Evolutionary conservation across 2,797 vertebrate genomes (phyloP).

Genomic region (Gambelia wislizenii): DNA sequence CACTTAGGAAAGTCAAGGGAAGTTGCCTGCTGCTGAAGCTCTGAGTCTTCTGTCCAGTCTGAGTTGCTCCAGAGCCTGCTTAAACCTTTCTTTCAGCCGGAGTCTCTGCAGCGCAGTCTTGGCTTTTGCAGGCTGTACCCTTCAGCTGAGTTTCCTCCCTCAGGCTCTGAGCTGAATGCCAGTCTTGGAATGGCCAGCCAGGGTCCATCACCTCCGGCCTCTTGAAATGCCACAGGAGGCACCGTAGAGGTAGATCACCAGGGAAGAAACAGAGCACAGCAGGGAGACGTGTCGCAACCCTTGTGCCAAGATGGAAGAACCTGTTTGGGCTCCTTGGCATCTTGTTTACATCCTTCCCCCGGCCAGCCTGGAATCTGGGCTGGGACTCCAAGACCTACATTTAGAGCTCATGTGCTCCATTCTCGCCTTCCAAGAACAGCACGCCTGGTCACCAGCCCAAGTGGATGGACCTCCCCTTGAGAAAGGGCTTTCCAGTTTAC

Average conservation of each 20-base stretch:
- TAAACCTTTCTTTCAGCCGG: background rate
- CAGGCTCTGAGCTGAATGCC: background rate
- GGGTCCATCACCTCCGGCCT: background rate
- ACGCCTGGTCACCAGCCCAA: fast-evolving
- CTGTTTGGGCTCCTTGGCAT: background rate
- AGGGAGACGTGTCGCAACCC: no score
- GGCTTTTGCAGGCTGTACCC: background rate
- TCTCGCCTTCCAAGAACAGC: background rate
- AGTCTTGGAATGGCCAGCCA: fast-evolving
- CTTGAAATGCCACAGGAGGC: background rate
- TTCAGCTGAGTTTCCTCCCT: background rate
- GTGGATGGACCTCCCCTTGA: no score
- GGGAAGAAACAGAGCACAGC: fast-evolving
- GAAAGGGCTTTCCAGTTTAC: background rate
- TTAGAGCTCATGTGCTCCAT: background rate
- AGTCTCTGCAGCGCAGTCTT: no score
- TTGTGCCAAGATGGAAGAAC: background rate
- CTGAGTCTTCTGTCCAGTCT: no score
- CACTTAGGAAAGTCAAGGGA: background rate
- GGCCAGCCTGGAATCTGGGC: background rate
- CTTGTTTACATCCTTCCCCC: background rate
- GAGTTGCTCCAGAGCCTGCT: background rate
- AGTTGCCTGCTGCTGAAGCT: background rate
- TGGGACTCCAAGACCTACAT: background rate
- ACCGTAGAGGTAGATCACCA: fast-evolving